Evolutionary conservation across 1,140 invertebrate species (phyloP).

Genomic region (Dysdera silvatica): DNA sequence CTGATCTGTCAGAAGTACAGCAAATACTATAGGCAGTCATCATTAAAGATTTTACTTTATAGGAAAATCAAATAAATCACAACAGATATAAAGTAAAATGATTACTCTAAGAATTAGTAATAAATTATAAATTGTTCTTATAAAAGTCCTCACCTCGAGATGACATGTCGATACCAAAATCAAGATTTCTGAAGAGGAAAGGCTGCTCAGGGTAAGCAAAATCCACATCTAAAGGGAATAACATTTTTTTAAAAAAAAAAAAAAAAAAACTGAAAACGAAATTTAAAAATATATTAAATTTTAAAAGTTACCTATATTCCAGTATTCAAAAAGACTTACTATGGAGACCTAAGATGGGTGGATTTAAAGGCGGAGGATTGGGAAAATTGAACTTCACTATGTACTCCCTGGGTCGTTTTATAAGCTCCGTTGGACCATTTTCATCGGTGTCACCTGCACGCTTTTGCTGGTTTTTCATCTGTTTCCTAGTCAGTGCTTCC

Average conservation of each 20-base stretch:
- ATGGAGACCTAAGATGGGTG: conserved; percentile 87
- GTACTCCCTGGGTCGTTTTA: conserved; percentile 46
- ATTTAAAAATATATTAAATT: too few relatives aligned
- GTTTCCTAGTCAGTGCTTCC: conserved; percentile 45
- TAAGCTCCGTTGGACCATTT: conserved; percentile 43
- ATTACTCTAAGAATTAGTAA: too few relatives aligned
- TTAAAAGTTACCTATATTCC: too few relatives aligned
- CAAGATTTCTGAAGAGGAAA: conserved; percentile 69
- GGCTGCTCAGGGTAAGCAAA: conserved; percentile 74
- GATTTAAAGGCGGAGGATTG: conserved; percentile 85
- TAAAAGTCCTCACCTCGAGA: conserved; percentile 68
- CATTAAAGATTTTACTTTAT: too few relatives aligned
- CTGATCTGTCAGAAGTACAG: conserved; percentile 71
- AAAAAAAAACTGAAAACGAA: too few relatives aligned
- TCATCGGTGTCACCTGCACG: conserved; percentile 40
- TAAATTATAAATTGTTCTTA: too few relatives aligned
- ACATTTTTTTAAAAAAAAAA: too few relatives aligned
- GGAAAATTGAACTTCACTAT: conserved; percentile 93
- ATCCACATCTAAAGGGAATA: conserved; percentile 60
- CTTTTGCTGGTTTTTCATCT: conserved; percentile 41
- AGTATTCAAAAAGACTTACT: conserved; percentile 16
- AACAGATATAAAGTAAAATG: too few relatives aligned
- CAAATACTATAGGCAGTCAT: too few relatives aligned
- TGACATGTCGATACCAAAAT: conserved; percentile 90
- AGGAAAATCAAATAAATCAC: too few relatives aligned